phyloP scores from a whole-genome alignment of 2,888 invertebrate species.

The Drosophila mimica region DNA sequence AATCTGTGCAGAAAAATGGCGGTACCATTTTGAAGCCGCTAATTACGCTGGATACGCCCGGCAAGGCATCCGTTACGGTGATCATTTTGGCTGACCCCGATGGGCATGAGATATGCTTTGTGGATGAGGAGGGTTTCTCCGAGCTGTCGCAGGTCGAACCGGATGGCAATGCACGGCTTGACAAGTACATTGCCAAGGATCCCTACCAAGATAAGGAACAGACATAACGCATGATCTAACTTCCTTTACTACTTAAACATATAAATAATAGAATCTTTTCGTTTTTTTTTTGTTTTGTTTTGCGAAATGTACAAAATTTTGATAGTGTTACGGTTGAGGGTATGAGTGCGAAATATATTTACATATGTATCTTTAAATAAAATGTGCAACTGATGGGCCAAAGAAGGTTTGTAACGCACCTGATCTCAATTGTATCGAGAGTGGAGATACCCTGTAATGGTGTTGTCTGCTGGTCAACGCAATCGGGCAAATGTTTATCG shows the following conservation, averaged over 20 bases:
- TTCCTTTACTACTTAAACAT: background rate
- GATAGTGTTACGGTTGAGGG: background rate
- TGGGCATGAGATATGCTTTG: conserved; percentile 99
- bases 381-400: background rate
- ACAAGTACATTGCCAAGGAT: conserved; percentile 89
- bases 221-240: background rate
- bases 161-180: conserved; percentile 91
- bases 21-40: conserved; percentile 94
- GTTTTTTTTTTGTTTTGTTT: background rate
- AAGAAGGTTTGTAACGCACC: background rate
- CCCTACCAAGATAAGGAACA: conserved; percentile 82
- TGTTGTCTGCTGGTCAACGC: background rate
- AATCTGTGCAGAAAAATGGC: conserved; percentile 89
- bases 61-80: conserved; percentile 97
- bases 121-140: conserved; percentile 97
- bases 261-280: background rate
- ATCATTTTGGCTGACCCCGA: conserved; percentile 98
- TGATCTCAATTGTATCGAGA: background rate
- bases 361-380: background rate
- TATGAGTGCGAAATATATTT: conserved; percentile 7
- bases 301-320: background rate
- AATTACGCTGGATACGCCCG: conserved; percentile 97
- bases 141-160: conserved; percentile 95
- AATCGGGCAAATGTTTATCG: conserved; percentile 1
- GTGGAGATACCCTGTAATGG: background rate